Evolutionary conservation across 1,140 invertebrate species (phyloP), one percentile per base, ranked within the genome.

Genomic region (Himalopsyche phryganea): DNA sequence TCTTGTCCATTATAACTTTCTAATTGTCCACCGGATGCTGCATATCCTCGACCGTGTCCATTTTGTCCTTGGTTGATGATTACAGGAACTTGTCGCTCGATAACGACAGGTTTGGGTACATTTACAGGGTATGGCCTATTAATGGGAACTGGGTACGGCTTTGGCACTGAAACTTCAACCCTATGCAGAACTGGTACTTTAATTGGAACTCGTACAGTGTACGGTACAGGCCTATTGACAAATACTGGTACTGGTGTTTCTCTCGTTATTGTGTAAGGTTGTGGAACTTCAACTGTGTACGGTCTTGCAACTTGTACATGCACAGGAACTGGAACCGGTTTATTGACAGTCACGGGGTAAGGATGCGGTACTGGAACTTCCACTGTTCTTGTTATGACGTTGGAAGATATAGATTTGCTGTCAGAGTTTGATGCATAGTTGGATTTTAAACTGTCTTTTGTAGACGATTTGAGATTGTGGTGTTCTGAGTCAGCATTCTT

Each of bases 11-110:
- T 32, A 15, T 33, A 28, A 13, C 2, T 17, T 45, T 5, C 6
- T 10, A 7, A 7, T 45, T n/a, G 11, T 40, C 41, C 50, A 46
- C 15, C 49, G 41, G 38, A 57, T 57, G 7, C 58, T 41, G 20
- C 62, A 59, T 67, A 62, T 28, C 7, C 19, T n/a, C 38, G 4
- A 15, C n/a, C 38, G 1, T 17, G n/a, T n/a, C 38, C 19, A 54
- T n/a, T 35, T 50, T 35, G 1, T 32, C 50, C 64, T 23, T 51
- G 62, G 48, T 62, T 60, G 5, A 80, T 61, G 19, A 69, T 19
- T 7, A 80, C 69, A n/a, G 77, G 77, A 20, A 78, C 72, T 4
- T 74, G 71, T 48, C 79, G 78, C 56, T 81, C 77, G 6, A 81
- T 68, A 42, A 72, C 66, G 40, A 75, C 67, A 65, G 73, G 52